These are phyloP conservation scores for Sterna hirundo DNA, from an alignment of 2,113 vertebrate species.

Conservation along the genomic window DNA sequence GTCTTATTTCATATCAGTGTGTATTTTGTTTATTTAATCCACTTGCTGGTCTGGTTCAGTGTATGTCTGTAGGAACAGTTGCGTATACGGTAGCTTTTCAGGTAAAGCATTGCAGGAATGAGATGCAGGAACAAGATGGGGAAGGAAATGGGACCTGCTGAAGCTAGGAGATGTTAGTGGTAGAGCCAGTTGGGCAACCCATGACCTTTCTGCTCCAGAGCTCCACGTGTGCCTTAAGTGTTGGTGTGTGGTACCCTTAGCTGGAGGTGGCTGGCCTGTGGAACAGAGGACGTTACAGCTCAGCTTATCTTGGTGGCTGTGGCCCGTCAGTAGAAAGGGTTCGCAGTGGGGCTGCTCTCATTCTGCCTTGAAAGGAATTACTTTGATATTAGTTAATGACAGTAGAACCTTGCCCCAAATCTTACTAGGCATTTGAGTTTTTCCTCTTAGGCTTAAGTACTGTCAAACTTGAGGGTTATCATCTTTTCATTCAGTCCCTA, in stretches of 20 bases:
- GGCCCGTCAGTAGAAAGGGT: background rate
- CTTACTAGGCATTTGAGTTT: background rate
- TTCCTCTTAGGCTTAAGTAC: background rate
- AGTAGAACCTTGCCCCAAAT: background rate
- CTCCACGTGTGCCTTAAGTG: background rate
- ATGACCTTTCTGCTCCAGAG: background rate
- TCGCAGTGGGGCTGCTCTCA: background rate
- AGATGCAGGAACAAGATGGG: background rate
- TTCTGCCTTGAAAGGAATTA: background rate
- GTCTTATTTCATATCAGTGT: background rate
- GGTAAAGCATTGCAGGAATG: background rate
- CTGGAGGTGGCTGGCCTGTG: background rate
- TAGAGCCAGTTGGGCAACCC: background rate
- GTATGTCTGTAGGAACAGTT: background rate
- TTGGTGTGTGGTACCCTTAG: background rate
- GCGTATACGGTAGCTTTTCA: no score
- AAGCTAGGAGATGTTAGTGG: background rate
- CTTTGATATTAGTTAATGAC: background rate
- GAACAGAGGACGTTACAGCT: background rate
- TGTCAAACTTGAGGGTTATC: background rate
- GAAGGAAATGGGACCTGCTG: background rate
- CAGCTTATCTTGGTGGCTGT: background rate
- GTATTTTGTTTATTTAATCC: background rate
- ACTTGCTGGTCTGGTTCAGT: background rate
- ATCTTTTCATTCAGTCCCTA: background rate